Evolutionary conservation across 2,888 invertebrate species (phyloP), one percentile per base, ranked within the genome.

Genomic region (Dasysyrphus tricinctus): DNA sequence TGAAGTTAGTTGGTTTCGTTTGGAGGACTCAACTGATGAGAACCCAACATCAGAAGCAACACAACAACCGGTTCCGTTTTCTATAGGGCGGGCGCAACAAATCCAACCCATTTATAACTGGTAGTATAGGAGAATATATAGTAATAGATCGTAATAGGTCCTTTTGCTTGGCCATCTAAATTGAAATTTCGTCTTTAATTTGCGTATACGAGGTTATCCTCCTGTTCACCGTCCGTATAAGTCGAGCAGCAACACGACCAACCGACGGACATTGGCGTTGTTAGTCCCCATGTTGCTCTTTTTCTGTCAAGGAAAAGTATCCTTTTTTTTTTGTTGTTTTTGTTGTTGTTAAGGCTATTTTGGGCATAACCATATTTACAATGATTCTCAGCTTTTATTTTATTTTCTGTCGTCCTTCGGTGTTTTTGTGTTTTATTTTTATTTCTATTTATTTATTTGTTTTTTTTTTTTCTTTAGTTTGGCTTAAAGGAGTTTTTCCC

Each of bases 81-180:
- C 16, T 67, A 67, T 49, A 54, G 63, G 63, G 51, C 81, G 63
- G 63, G 51, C 81, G 81, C 81, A 85, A 81, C 77, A 85, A 81
- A 63, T 73, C 69, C 81, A 75, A 73, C 77, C 85, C 73, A 77
- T 85, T 77, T 24, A 24, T 24, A 24, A 24, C 78, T 85, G 63
- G 42, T n/a, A 7, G 54, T 12, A n/a, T n/a, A 44, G 56, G 37
- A 37, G 61, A 85, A 78, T 81, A 74, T 74, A 81, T 32, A 32
- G 81, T 81, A 81, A 77, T 77, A 80, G 72, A 80, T 77, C 80
- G 61, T 80, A 85, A 85, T 80, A 77, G 85, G 73, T 49, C 63
- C 59, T 73, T 77, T 77, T 69, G 77, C 67, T 74, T 69, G 77
- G 65, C 80, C 61, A 80, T 77, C 73, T 80, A 80, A 80, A 80